Percentiles rank a stretch among this genome's conserved stretches.
phyloP scores from a whole-genome alignment of 2,113 vertebrate species.

The Apodemus speciosus region DNA sequence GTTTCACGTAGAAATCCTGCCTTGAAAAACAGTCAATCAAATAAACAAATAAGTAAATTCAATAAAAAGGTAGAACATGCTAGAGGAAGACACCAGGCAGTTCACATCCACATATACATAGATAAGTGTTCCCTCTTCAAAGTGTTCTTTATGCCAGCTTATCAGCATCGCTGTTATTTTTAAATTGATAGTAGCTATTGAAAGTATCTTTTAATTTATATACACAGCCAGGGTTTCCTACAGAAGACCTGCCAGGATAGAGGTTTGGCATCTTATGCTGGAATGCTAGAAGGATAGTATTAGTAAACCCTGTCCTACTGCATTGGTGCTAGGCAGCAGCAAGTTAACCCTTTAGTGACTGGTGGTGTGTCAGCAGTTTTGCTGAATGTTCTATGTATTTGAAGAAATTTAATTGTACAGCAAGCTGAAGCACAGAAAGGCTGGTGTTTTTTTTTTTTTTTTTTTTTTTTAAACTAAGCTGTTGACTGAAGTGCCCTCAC shows the following conservation, averaged over 20 bases:
- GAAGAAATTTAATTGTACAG: background rate
- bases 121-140: background rate
- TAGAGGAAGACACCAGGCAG: background rate
- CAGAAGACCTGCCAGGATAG: background rate
- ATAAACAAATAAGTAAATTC: background rate
- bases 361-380: background rate
- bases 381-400: background rate
- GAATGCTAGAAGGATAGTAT: background rate
- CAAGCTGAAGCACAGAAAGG: background rate
- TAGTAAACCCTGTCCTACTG: background rate
- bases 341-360: background rate
- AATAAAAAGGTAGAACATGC: background rate
- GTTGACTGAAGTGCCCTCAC: background rate
- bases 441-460: conserved; percentile 10
- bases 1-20: too few relatives aligned
- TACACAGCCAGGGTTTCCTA: background rate
- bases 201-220: background rate
- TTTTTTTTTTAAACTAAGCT: background rate
- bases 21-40: too few relatives aligned
- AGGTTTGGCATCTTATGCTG: background rate
- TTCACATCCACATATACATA: background rate
- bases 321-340: background rate
- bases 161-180: background rate
- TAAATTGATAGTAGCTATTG: background rate
- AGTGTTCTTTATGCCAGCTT: background rate